phyloP scores from a whole-genome alignment of 2,113 vertebrate genomes.

The Myiagra hebetior region DNA sequence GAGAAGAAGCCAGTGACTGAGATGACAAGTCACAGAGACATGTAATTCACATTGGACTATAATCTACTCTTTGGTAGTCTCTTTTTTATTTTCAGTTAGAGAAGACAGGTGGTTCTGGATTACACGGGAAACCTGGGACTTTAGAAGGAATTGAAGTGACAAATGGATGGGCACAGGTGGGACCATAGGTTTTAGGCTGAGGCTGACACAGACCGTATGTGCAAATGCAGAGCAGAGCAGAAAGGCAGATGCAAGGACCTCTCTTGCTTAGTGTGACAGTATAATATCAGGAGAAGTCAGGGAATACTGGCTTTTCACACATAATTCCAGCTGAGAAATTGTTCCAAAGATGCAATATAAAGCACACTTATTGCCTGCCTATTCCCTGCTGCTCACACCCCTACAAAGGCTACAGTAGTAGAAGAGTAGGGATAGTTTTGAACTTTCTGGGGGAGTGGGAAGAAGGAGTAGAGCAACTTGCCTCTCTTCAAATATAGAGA shows the following conservation, averaged over 20 bases:
- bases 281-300: background rate
- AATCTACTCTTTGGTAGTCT: background rate
- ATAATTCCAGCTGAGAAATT: background rate
- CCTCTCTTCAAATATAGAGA: background rate
- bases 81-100: background rate
- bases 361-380: background rate
- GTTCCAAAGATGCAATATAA: background rate
- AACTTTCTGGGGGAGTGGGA: background rate
- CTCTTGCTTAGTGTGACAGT: background rate
- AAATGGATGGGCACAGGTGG: background rate
- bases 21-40: background rate
- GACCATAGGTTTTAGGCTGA: background rate
- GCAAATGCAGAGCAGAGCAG: background rate
- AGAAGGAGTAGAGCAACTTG: background rate
- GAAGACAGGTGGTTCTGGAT: background rate
- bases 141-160: background rate
- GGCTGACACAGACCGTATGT: background rate
- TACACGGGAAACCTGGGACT: background rate
- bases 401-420: background rate
- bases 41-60: background rate
- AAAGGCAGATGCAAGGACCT: background rate
- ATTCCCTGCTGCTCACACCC: background rate
- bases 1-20: background rate
- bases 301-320: background rate
- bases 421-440: background rate